A percentile compares a stretch with the other conserved stretches of the same genome.
Conservation (phyloP, 1,140 invertebrate genomes). For the Calephelis nemesis region DNA sequence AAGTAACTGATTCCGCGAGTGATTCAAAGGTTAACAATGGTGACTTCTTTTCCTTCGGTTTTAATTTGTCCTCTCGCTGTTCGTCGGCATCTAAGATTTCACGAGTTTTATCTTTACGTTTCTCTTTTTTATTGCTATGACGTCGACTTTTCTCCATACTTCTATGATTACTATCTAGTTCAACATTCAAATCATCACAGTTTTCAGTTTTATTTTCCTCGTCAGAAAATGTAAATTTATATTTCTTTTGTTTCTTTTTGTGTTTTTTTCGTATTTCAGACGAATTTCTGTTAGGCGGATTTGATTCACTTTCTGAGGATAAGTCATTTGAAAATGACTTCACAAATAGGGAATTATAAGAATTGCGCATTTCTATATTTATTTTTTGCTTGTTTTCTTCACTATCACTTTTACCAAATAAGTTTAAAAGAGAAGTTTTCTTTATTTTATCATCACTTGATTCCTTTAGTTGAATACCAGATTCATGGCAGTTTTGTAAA, state of each 20-base stretch:
- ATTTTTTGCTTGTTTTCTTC: slow-evolving; percentile 66
- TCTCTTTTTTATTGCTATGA: slow-evolving; percentile 85
- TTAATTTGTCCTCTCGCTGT: slow-evolving; percentile 80
- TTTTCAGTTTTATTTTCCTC: slow-evolving; percentile 77
- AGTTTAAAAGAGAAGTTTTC: slow-evolving; percentile 63
- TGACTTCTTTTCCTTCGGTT: slow-evolving; percentile 81
- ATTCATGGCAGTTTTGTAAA: slow-evolving; percentile 50
- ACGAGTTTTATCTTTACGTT: slow-evolving; percentile 84
- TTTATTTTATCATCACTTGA: slow-evolving; percentile 66
- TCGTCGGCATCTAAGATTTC: slow-evolving; percentile 77
- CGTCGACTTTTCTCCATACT: slow-evolving; percentile 81
- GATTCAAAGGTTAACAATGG: slow-evolving; percentile 47
- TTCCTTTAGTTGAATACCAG: slow-evolving; percentile 48
- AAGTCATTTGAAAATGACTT: slow-evolving; percentile 68
- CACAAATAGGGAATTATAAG: slow-evolving; percentile 50
- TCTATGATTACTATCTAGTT: slow-evolving; percentile 62
- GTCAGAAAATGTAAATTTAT: slow-evolving; percentile 83
- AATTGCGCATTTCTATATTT: slow-evolving; percentile 47
- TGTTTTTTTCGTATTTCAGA: slow-evolving; percentile 85
- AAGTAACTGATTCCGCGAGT: slow-evolving; percentile 46
- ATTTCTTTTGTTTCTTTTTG: slow-evolving; percentile 90
- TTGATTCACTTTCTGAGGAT: slow-evolving; percentile 80
- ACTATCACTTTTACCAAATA: slow-evolving; percentile 70
- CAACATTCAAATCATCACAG: slow-evolving; percentile 38
- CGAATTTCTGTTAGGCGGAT: slow-evolving; percentile 52